Evolutionary conservation across 2,113 vertebrate genomes (phyloP), one percentile per base, ranked within the genome.

Genomic region (Chaenogobius annularis): DNA sequence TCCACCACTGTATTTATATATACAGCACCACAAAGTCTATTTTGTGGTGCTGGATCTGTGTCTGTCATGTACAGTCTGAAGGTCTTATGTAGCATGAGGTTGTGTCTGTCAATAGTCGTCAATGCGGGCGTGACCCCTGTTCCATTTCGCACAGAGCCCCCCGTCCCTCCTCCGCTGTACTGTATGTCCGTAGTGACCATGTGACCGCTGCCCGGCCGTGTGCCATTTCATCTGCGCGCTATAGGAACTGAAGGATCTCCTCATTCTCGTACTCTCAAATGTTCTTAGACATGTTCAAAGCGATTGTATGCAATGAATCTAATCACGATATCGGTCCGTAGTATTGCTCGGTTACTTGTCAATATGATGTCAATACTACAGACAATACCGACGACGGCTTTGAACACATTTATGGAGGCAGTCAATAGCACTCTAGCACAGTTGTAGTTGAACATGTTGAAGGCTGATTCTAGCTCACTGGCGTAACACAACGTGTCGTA

Each of bases 111-210:
- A 1, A 31, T 64, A 56, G 70, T 71, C 62, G 52, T 19, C 74
- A 83, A 80, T 40, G 70, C 17, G 74, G 68, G 61, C 12, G 14
- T 77, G 84, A 87, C 85, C 90, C 90, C 89, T 91, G 84, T 59
- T 86, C 90, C 69, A 91, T 68, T 83, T 90, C n/a, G 56, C n/a
- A 61, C 54, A 56, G 31, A 80, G 56, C 72, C 81, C 74, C 15
- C 72, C 79, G 81, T 83, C 72, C 75, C 43, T 55, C 55, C 75
- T 52, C 55, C 64, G 15, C 40, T 61, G 5, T 79, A 46, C 26
- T 31, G 26, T 46, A 69, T 79, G 73, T 80, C 70, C 77, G 70
- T 56, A 54, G 59, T 20, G 43, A 54, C 58, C 82, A 79, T 70
- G 82, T 89, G 89, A 85, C 78, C n/a, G 15, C 80, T 89, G 89